Evolutionary conservation across 2,797 vertebrate genomes (phyloP).

Genomic region (Cebuella pygmaea): DNA sequence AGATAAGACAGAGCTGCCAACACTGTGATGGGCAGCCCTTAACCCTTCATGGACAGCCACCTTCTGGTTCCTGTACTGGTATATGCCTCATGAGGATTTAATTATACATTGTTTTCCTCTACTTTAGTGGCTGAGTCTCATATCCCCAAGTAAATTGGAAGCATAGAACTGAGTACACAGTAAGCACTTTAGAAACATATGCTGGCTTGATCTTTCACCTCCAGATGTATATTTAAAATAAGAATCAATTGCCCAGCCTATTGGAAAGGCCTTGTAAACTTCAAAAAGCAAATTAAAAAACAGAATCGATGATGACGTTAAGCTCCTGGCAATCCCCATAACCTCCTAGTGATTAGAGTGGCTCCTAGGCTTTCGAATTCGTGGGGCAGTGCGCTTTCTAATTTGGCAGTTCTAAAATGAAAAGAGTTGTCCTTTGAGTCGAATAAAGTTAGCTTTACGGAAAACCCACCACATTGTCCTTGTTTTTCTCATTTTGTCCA

Average conservation of each 20-base stretch:
- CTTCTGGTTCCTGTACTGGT: too few species aligned
- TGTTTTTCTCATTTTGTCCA: background rate
- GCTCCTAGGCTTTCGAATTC: background rate
- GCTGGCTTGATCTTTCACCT: background rate
- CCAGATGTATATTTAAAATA: background rate
- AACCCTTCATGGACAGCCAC: rapidly evolving
- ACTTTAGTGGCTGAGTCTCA: background rate
- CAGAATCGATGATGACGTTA: rapidly evolving
- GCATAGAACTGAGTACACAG: background rate
- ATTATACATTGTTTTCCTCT: background rate
- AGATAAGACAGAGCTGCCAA: background rate
- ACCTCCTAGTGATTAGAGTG: background rate
- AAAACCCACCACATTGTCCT: background rate
- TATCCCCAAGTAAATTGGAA: background rate
- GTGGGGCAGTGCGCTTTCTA: background rate
- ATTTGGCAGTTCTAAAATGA: background rate
- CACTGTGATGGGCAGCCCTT: background rate
- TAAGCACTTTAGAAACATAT: background rate
- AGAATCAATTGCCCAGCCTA: background rate
- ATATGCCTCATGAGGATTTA: background rate
- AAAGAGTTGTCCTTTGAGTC: background rate
- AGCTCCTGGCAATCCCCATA: background rate
- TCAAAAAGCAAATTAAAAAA: background rate
- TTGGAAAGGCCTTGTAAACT: background rate
- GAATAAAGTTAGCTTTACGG: background rate